Evolutionary conservation across 2,797 vertebrate species (phyloP).

Genomic region (Tauraco hartlaubi): DNA sequence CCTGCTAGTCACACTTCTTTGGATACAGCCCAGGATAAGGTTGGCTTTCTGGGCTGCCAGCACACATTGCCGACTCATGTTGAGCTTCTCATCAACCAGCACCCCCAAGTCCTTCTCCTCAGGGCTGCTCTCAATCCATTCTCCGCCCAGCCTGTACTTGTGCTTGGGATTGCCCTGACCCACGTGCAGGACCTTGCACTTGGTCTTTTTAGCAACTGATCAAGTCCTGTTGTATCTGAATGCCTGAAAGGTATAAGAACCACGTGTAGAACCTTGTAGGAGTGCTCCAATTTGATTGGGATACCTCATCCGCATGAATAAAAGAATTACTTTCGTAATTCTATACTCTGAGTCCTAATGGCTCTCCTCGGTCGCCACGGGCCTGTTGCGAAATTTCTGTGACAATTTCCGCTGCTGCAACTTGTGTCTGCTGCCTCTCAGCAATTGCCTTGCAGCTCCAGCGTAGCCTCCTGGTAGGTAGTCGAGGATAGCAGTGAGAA

Average conservation of each 20-base stretch:
- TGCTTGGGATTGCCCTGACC: no score
- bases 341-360: accelerated
- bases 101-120: no score
- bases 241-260: background rate
- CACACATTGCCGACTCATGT: no score
- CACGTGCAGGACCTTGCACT: no score
- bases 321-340: background rate
- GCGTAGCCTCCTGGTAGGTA: accelerated
- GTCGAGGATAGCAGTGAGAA: background rate
- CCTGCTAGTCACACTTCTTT: no score
- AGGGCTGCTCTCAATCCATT: no score
- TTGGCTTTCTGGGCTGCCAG: no score
- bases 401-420: accelerated
- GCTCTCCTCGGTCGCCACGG: accelerated
- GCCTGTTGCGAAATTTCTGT: accelerated
- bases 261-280: accelerated
- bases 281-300: accelerated
- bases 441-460: accelerated
- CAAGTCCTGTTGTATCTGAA: background rate
- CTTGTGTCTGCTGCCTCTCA: background rate
- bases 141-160: no score
- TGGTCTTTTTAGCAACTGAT: background rate
- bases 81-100: no score
- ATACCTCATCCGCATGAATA: accelerated
- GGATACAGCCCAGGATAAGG: no score